Conservation (phyloP, 2,113 vertebrate species). For the Urocitellus parryii region DNA sequence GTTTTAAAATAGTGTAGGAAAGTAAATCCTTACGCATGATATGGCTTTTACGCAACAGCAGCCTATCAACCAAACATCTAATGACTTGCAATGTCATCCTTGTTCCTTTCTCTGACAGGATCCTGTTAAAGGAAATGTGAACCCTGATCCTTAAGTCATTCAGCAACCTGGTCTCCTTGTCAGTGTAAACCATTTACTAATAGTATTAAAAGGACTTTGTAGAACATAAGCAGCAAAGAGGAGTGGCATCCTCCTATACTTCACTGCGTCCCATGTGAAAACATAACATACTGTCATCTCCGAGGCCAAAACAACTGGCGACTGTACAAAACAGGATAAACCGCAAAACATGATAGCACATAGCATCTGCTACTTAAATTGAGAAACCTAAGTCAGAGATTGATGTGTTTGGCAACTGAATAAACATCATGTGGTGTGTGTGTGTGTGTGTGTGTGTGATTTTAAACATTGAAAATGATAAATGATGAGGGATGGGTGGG, state of each 20-base stretch:
- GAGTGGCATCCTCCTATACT: not conserved
- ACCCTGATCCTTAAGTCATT: not conserved
- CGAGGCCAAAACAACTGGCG: not conserved
- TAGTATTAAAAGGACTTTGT: not conserved
- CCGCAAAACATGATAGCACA: accelerated
- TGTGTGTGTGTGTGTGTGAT: not conserved
- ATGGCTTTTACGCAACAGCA: not conserved
- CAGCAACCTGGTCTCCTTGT: not conserved
- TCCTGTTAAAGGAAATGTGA: not conserved
- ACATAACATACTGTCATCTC: not conserved
- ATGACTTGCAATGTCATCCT: not conserved
- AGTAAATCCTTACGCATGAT: not conserved
- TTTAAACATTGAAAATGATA: not conserved
- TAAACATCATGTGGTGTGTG: not conserved
- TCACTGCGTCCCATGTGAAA: accelerated
- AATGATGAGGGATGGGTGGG: not conserved
- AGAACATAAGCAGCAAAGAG: not conserved
- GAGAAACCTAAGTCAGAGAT: not conserved
- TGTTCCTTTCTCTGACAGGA: not conserved
- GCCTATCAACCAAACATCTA: not conserved
- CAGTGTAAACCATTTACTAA: not conserved
- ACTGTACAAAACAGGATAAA: not conserved
- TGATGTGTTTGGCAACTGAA: not conserved
- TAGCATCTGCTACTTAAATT: not conserved
- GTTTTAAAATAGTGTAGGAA: not conserved